phyloP scores from a whole-genome alignment of 2,888 invertebrate genomes.

The Calliphora vomitoria region DNA sequence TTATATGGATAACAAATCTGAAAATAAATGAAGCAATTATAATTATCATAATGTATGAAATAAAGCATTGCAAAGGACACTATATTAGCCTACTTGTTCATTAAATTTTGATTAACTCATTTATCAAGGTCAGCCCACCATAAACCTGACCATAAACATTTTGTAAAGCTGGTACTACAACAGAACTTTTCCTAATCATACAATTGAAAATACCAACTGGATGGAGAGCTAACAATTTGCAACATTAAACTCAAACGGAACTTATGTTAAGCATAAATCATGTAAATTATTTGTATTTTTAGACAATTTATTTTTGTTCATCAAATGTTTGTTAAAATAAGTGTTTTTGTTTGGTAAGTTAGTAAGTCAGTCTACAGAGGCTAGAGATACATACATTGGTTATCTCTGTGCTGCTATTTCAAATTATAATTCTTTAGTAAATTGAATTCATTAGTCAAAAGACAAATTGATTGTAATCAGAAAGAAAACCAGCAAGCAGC shows the following conservation, averaged over 20 bases:
- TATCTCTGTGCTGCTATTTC: not conserved
- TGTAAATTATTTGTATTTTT: not conserved
- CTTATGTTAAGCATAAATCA: not conserved
- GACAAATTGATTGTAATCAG: conserved; percentile 65
- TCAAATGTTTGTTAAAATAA: not conserved
- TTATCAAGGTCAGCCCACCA: not conserved
- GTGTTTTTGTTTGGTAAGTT: not conserved
- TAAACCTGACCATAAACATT: not conserved
- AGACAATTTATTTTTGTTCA: not conserved
- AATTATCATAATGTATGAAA: too few species aligned
- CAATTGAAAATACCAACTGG: not conserved
- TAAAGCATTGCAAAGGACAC: not conserved
- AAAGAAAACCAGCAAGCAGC: conserved; percentile 38
- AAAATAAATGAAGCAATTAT: too few species aligned
- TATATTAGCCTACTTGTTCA: not conserved
- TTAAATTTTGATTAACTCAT: not conserved
- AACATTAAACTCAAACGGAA: not conserved
- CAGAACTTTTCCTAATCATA: not conserved
- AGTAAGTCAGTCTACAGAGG: not conserved
- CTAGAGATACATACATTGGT: too few species aligned
- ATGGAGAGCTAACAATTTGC: not conserved
- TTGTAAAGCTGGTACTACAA: not conserved
- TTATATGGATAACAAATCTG: too few species aligned
- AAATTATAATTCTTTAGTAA: conserved; percentile 36
- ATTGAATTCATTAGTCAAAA: conserved; percentile 56